phyloP scores from a whole-genome alignment of 2,888 invertebrate species.

The Onchidella celtica region DNA sequence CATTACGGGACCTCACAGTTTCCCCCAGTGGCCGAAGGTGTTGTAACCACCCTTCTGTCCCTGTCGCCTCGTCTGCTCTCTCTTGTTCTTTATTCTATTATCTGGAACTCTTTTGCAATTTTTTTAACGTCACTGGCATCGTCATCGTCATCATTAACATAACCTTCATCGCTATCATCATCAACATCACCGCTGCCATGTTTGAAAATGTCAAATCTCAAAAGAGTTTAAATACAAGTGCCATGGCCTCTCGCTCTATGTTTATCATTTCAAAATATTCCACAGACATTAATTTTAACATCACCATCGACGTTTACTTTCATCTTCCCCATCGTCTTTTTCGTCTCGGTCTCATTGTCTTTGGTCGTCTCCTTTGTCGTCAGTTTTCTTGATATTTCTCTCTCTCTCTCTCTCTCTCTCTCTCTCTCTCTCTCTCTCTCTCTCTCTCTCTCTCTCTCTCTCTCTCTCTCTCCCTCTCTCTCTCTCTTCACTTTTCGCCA shows the following conservation, averaged over 20 bases:
- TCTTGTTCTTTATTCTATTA: too few species aligned
- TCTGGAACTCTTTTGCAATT: too few species aligned
- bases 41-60: too few species aligned
- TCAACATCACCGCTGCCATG: not conserved
- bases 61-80: too few species aligned
- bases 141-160: not conserved
- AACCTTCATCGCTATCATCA: not conserved
- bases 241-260: too few species aligned
- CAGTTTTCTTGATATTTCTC: not conserved
- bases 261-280: too few species aligned
- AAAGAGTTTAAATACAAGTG: too few species aligned
- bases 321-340: not conserved
- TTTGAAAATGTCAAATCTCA: too few species aligned
- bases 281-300: not conserved
- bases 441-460: not conserved
- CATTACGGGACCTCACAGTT: too few species aligned
- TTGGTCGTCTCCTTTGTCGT: not conserved
- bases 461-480: not conserved
- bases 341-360: not conserved
- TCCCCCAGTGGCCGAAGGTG: too few species aligned
- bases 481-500: not conserved
- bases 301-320: not conserved
- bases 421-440: not conserved
- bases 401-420: not conserved
- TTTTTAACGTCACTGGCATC: too few species aligned